Base-by-base conservation (phyloP, 2,888 invertebrate species). In the Eumerus sabulonum region DNA sequence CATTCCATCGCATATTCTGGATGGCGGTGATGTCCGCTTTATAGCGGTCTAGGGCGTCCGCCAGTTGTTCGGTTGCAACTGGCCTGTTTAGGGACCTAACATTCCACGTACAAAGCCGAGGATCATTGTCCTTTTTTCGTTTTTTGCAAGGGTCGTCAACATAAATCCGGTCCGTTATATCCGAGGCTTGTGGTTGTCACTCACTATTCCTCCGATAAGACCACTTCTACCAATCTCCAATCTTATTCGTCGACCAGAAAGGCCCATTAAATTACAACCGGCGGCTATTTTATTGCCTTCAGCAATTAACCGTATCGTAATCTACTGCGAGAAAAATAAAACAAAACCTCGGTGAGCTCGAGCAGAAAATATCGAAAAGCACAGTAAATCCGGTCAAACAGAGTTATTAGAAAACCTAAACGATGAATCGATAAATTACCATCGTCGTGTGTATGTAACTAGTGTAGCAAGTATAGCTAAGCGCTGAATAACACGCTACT, bases 231-330 rank as follows among this genome's bases (percentile, higher is more conserved):
- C 56, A 63, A 77, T 73, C 73, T 59, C 44, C n/a, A 63, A 73
- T 68, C 48, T 47, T 60, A 50, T 63, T 79, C 40, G 60, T 53
- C 56, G 68, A 73, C 77, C 74, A 60, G 63, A 70, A 64, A 74
- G 63, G 27, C 68, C 38, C 56, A 68, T 64, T 63, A 45, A 64
- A 68, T 53, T 60, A 57, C 62, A 36, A 51, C 62, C 62, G 18
- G 44, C 13, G 38, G 56, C 53, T 56, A 44, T 68, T 50, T 79
- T 73, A 64, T 36, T 59, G 64, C 50, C 17, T 18, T 63, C 67
- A 47, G 51, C 74, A 70, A 70, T 79, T 79, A 73, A 59, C 48
- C 50, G 40, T 73, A 60, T 64, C 73, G 60, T 79, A 64, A 70
- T 70, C 64, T 63, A 68, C 47, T 63, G 16, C 9, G n/a, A n/a